Base-by-base conservation (phyloP, 2,888 invertebrate species). In the Galeopsomyia nigrocyanea region DNA sequence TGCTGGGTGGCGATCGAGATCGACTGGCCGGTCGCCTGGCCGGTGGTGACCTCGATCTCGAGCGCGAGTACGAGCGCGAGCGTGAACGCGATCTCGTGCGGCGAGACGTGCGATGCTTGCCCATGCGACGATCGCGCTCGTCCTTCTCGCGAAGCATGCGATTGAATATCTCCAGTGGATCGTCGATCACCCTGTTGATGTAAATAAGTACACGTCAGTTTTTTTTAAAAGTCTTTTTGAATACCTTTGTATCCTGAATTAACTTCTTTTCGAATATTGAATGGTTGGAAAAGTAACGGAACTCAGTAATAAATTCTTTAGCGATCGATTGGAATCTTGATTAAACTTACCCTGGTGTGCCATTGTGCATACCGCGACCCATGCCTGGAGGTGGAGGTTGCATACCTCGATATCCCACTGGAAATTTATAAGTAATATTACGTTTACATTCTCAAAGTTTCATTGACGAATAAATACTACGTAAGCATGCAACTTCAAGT, bases 121-220 rank as follows among this genome's bases (percentile, higher is more conserved):
- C 88, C 78, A 91, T 89, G 67, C 92, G 88, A 78, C 91, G 88
- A 76, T 92, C 92, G 57, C 91, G 88, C 87, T 92, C 92, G 86
- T 94, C 94, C 86, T 95, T 95, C 86, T 95, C 95, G 77, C 94
- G 90, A 81, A 96, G 90, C 89, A 95, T 93, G 77, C 95, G 90
- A 86, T 95, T 93, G 86, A 96, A 96, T 66, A 94, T 95, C 85
- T 95, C 95, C 79, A 95, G 87, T 3, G 95, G 95, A 87, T 96
- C 95, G 82, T 94, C 95, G 78, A 93, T 93, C 73, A 91, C 90
- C 78, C 94, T 93, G 85, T 75, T 53, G 26, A 50, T 39, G 61
- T 6, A 51, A 17, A 51, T 10, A 2, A 31, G 31, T 31, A n/a
- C 21, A 14, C 16, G 46, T 46, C 17, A 21, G 16, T 47, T n/a